phyloP scores from a whole-genome alignment of 2,797 vertebrate species.

The Florisuga fusca region DNA sequence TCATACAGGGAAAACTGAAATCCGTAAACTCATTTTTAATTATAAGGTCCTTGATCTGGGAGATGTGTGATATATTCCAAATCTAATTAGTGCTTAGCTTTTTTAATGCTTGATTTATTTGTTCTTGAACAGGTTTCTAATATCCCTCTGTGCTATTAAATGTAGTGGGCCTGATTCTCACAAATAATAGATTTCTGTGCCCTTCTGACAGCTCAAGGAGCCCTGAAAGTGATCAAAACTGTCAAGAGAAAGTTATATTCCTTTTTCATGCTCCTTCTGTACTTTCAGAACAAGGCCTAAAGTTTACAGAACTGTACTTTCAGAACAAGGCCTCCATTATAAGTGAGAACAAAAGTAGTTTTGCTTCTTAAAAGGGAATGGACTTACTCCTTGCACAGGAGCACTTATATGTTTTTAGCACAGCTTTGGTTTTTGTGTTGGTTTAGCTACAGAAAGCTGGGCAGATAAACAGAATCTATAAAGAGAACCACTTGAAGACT shows the following conservation, averaged over 20 bases:
- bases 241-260: neutral
- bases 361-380: neutral
- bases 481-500: neutral
- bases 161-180: neutral
- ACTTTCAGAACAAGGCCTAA: neutral
- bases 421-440: neutral
- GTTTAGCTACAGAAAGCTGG: neutral
- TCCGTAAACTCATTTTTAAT: slow-evolving; percentile 1
- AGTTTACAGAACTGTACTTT: no score
- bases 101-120: neutral
- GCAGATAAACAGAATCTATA: neutral
- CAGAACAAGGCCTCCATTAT: neutral
- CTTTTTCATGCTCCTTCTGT: neutral
- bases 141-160: neutral
- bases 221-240: neutral
- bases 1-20: slow-evolving; percentile 10
- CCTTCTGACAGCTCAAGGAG: neutral
- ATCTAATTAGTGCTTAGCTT: neutral
- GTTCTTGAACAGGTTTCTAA: neutral
- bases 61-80: neutral
- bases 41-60: neutral
- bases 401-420: neutral
- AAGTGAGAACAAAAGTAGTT: neutral
- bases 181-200: neutral
- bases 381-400: neutral